phyloP scores from a whole-genome alignment of 2,888 invertebrate genomes.

The Xylocampa areola region DNA sequence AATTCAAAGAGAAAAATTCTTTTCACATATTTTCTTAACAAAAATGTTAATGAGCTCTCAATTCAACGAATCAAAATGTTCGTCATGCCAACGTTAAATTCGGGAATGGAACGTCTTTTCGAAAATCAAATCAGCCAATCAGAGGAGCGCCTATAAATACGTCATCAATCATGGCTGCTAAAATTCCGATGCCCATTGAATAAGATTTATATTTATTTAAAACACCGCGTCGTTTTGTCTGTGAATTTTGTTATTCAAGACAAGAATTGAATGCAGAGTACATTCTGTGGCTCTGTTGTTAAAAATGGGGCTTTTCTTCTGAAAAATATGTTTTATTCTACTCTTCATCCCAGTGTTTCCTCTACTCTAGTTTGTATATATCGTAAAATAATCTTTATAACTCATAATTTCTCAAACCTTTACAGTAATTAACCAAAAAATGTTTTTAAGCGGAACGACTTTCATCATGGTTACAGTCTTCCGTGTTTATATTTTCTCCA shows the following conservation, averaged over 20 bases:
- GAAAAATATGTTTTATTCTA: neutral
- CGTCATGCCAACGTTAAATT: constrained; percentile 68
- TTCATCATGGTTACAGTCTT: no score
- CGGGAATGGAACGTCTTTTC: constrained; percentile 67
- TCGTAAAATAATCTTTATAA: no score
- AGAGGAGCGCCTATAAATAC: constrained; percentile 70
- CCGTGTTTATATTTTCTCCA: constrained; percentile 6
- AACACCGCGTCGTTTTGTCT: constrained; percentile 41
- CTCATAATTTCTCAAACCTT: no score
- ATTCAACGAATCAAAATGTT: constrained; percentile 68
- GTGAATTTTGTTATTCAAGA: constrained; percentile 41
- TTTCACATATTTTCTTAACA: constrained; percentile 57
- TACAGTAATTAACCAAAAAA: no score
- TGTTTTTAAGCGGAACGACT: no score
- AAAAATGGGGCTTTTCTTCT: neutral
- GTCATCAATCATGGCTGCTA: constrained; percentile 74
- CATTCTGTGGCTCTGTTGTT: neutral
- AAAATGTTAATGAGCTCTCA: constrained; percentile 59
- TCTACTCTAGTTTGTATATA: neutral
- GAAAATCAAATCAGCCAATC: constrained; percentile 81
- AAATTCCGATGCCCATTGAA: constrained; percentile 42
- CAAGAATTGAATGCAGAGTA: constrained; percentile 20
- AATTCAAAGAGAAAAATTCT: constrained; percentile 56
- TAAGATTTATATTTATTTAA: constrained; percentile 48
- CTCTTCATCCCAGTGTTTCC: neutral